Evolutionary conservation across 2,888 invertebrate species (phyloP), one percentile per base, ranked within the genome.

Genomic region (Salticus scenicus): DNA sequence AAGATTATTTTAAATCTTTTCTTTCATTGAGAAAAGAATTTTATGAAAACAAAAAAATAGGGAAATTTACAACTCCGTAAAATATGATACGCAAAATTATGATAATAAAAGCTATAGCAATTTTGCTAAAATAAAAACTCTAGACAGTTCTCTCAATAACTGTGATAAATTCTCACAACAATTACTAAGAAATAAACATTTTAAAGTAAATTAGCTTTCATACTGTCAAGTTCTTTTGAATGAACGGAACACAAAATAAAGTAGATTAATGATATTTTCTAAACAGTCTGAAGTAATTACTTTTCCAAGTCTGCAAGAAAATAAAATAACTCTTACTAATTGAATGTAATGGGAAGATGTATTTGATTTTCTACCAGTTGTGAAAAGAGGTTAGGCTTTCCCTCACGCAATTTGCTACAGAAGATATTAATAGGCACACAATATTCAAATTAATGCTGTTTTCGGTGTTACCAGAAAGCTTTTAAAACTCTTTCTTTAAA

Each of bases 161-260:
- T 12, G 47, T n/a, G 17, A 47, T 47, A 47, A 47, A 14, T 47
- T 47, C 17, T 17, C 2, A 47, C 10, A 10, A 17, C 17, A 10
- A 14, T 17, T 47, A 12, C 57, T 57, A 57, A 57, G 24, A 5
- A 57, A 57, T 57, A 57, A 24, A 17, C 57, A 7, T 7, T 57
- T 24, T 57, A 24, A 57, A 57, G 24, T 24, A 57, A 57, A 57
- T 57, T 57, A 24, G 57, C 57, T 57, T 20, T 57, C 57, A 57
- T 24, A 1, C 4, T 57, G 57, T 57, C 57, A 57, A 57, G 14
- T 57, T 8, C 17, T 57, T 57, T 17, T 57, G 57, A 24, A 57
- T 57, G 24, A 57, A 24, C 24, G 1, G 2, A 5, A 24, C 24
- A 57, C 24, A 57, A 57, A 57, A 57, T 24, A 24, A 24, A 57